Evolutionary conservation across 2,888 invertebrate species (phyloP).

Genomic region (Aspidiotus rigidus): DNA sequence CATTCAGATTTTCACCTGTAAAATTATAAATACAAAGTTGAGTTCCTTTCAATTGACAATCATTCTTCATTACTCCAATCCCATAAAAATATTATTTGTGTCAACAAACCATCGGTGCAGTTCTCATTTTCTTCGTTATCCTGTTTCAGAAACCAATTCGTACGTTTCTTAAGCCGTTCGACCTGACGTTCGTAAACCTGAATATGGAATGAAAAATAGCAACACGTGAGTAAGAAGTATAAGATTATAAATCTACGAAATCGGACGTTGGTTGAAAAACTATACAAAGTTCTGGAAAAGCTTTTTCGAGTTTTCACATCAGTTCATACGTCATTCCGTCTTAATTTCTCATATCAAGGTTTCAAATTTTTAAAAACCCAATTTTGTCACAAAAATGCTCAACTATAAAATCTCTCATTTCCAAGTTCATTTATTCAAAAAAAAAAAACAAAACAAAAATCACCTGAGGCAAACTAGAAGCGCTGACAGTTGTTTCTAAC

Average conservation of each 20-base stretch:
- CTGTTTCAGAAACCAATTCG: conserved; percentile 27
- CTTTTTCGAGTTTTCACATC: too few relatives aligned
- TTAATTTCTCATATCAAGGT: too few relatives aligned
- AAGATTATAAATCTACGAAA: conserved; percentile 9
- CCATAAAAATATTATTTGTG: neutral
- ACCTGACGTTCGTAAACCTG: conserved; percentile 29
- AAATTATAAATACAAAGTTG: too few relatives aligned
- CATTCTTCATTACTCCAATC: too few relatives aligned
- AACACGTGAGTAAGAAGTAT: neutral
- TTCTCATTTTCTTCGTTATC: conserved; percentile 25
- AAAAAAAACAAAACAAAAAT: conserved; percentile 18
- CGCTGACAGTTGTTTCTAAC: conserved; percentile 20
- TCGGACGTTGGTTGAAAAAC: too few relatives aligned
- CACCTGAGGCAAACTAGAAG: conserved; percentile 27
- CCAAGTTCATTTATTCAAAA: neutral
- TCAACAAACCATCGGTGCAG: conserved; percentile 21
- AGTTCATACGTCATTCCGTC: too few relatives aligned
- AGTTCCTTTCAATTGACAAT: too few relatives aligned
- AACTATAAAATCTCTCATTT: too few relatives aligned
- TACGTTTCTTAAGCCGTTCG: conserved; percentile 26
- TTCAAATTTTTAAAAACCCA: too few relatives aligned
- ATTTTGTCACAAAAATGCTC: too few relatives aligned
- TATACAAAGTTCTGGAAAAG: too few relatives aligned
- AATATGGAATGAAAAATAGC: conserved; percentile 19
- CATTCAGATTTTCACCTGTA: conserved; percentile 24